phyloP scores from a whole-genome alignment of 2,113 vertebrate genomes.

The Pterocles orientalis region DNA sequence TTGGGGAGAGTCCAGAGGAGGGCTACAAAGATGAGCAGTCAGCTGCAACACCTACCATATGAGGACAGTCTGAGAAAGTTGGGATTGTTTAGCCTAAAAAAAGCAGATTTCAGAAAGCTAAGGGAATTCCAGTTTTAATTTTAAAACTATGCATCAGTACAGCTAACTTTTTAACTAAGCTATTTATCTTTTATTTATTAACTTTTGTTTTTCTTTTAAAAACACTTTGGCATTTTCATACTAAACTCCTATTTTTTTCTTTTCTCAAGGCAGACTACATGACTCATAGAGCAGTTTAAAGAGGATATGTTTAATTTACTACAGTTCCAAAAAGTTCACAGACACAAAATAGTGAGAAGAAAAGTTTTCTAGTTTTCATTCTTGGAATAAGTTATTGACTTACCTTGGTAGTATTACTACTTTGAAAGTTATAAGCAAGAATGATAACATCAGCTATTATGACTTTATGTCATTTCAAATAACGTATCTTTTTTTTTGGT shows the following conservation, averaged over 20 bases:
- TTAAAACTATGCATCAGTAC: neutral
- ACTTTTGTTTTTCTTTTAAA: neutral
- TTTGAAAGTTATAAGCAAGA: slow-evolving; percentile 8
- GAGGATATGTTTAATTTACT: neutral
- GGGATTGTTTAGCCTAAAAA: neutral
- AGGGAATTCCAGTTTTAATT: neutral
- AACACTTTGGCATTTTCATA: neutral
- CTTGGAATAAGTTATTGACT: neutral
- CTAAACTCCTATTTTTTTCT: neutral
- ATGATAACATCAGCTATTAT: neutral
- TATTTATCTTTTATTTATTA: neutral
- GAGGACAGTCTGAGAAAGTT: too few species aligned
- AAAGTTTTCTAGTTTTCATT: neutral
- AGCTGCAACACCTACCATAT: too few species aligned
- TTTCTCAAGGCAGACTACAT: neutral
- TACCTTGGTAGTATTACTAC: neutral
- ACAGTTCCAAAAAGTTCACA: neutral
- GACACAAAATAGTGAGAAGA: neutral
- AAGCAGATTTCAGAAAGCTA: neutral
- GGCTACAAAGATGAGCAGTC: too few species aligned
- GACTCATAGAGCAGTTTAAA: neutral
- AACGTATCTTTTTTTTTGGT: neutral
- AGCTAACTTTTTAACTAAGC: neutral
- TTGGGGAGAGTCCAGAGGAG: too few species aligned
- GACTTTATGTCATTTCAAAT: slow-evolving; percentile 3